Evolutionary conservation across 2,113 vertebrate genomes (phyloP).

Genomic region (Cephalopholis sonnerati): DNA sequence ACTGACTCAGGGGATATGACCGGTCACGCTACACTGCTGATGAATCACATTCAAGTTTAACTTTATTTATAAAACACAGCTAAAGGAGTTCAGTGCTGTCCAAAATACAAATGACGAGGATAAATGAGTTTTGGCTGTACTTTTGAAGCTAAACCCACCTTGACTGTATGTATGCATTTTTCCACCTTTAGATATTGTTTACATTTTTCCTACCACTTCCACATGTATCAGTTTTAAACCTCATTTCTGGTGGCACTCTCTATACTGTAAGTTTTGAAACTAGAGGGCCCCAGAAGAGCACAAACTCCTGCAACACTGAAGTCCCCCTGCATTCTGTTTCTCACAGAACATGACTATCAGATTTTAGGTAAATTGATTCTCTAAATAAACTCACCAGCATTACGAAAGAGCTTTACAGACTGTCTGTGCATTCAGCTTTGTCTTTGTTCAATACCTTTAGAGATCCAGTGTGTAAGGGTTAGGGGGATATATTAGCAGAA

Average conservation of each 20-base stretch:
- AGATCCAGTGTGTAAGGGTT: too few relatives aligned
- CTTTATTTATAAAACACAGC: conserved; percentile 6
- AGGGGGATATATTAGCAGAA: too few relatives aligned
- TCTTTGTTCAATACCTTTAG: too few relatives aligned
- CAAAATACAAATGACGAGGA: not conserved
- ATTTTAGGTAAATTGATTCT: not conserved
- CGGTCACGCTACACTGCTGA: not conserved
- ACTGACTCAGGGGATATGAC: not conserved
- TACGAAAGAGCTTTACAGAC: too few relatives aligned
- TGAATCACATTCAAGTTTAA: conserved; percentile 16
- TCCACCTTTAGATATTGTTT: not conserved
- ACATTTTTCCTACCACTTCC: not conserved
- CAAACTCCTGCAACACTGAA: too few relatives aligned
- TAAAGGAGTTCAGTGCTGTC: not conserved
- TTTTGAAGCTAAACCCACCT: not conserved
- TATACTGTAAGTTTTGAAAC: not conserved
- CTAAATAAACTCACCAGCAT: not conserved
- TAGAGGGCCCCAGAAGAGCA: not conserved
- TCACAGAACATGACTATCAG: too few relatives aligned
- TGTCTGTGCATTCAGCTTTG: too few relatives aligned
- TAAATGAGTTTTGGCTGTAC: not conserved
- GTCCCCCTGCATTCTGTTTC: too few relatives aligned
- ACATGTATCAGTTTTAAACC: not conserved
- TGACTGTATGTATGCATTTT: not conserved
- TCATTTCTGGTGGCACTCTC: not conserved